A percentile compares a stretch with the other conserved stretches of the same genome.
These are phyloP conservation scores for Elegia similella DNA, from an alignment of 2,888 invertebrate species.

Conservation along the genomic window DNA sequence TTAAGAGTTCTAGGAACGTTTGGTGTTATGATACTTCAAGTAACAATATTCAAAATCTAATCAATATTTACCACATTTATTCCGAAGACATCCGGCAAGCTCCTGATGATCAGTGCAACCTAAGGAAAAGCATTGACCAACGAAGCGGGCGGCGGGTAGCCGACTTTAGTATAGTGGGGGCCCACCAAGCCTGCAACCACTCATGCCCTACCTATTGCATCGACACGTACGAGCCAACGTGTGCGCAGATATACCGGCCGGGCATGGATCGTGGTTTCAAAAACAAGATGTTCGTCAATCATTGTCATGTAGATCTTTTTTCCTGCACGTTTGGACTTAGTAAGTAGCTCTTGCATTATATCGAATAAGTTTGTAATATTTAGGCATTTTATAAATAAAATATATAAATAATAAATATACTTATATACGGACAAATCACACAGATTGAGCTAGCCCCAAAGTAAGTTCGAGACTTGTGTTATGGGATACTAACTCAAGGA, in stretches of 20 bases:
- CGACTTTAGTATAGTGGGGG: constrained; percentile 61
- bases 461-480: too few species aligned
- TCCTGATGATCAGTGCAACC: constrained; percentile 38
- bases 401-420: background rate
- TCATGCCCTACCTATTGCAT: constrained; percentile 63
- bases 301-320: constrained; percentile 68
- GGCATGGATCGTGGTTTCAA: constrained; percentile 23
- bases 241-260: constrained; percentile 54
- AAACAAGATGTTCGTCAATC: constrained; percentile 43
- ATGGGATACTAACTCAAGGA: too few species aligned
- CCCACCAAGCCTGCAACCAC: constrained; percentile 65
- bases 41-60: too few species aligned
- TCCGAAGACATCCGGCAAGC: constrained; percentile 44
- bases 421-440: too few species aligned
- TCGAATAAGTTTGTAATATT: too few species aligned
- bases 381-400: constrained; percentile 8
- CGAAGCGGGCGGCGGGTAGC: constrained; percentile 38
- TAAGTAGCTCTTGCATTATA: constrained; percentile 52
- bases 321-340: constrained; percentile 62
- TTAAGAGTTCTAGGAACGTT: too few species aligned
- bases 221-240: constrained; percentile 62
- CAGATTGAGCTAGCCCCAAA: too few species aligned
- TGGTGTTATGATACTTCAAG: too few species aligned
- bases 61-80: background rate
- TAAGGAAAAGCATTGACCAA: constrained; percentile 15